A percentile compares a stretch with the other conserved stretches of the same genome.
These are phyloP conservation scores for Drosophila nannoptera DNA, from an alignment of 1,140 invertebrate species.

Conservation along the genomic window DNA sequence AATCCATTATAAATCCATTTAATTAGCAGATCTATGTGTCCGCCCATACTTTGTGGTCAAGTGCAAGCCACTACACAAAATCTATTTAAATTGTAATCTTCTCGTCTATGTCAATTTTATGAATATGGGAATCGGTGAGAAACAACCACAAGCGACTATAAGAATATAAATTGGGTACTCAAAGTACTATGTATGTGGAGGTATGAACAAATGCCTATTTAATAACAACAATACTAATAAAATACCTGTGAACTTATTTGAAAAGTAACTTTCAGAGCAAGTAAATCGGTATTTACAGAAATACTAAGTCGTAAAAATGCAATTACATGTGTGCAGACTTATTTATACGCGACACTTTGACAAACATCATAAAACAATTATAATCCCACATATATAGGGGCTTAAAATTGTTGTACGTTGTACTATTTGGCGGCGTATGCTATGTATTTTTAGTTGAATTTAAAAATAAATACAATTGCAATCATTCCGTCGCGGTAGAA, in stretches of 20 bases:
- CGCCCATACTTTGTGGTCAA: slow-evolving; percentile 33
- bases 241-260: background rate
- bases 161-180: background rate
- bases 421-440: slow-evolving; percentile 1
- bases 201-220: background rate
- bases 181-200: too few species aligned
- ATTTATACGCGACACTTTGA: background rate
- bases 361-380: slow-evolving; percentile 29
- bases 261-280: background rate
- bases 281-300: too few species aligned
- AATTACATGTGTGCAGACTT: background rate
- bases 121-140: slow-evolving; percentile 29
- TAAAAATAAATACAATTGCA: slow-evolving; percentile 40
- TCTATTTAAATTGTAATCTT: slow-evolving; percentile 36
- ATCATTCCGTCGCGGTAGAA: slow-evolving; percentile 31
- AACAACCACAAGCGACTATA: slow-evolving; percentile 40
- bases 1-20: slow-evolving; percentile 36
- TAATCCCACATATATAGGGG: slow-evolving; percentile 31
- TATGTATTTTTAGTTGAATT: slow-evolving; percentile 34
- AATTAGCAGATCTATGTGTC: slow-evolving; percentile 1
- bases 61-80: slow-evolving; percentile 39
- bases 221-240: background rate
- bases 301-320: background rate
- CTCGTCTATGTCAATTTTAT: slow-evolving; percentile 9
- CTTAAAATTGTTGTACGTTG: slow-evolving; percentile 25